Conservation (phyloP, 1,140 invertebrate genomes). For the Mesaphorura yosii region DNA sequence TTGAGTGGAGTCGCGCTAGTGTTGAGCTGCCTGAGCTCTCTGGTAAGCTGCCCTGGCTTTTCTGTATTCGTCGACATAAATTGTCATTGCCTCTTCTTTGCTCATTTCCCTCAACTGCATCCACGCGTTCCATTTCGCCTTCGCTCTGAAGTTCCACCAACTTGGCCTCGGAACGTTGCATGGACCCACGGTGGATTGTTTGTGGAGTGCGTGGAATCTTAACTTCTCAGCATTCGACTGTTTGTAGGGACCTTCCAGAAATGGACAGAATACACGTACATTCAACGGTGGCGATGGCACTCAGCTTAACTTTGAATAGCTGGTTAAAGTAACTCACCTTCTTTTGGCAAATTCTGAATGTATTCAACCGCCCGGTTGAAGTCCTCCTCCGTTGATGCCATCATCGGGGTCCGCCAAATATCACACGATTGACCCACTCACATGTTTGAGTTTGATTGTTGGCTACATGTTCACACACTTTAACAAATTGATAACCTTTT, state of each 20-base stretch:
- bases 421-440: no score
- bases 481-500: no score
- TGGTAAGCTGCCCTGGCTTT: slow-evolving; percentile 8
- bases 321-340: slow-evolving; percentile 18
- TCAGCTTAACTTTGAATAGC: no score
- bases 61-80: slow-evolving; percentile 15
- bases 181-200: slow-evolving; percentile 45
- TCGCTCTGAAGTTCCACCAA: slow-evolving; percentile 2
- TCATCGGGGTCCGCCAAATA: background rate
- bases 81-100: slow-evolving; percentile 21
- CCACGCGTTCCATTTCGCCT: slow-evolving; percentile 19
- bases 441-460: no score
- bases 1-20: no score
- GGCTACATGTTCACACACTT: no score
- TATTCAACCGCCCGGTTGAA: slow-evolving; percentile 16
- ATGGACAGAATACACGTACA: background rate
- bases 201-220: slow-evolving; percentile 46
- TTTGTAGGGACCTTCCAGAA: slow-evolving; percentile 11
- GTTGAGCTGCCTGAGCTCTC: no score
- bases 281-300: background rate
- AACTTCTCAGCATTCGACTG: slow-evolving; percentile 8
- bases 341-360: slow-evolving; percentile 18
- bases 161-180: slow-evolving; percentile 45
- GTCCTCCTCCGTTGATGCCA: slow-evolving; percentile 9
- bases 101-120: slow-evolving; percentile 11